Evolutionary conservation across 2,113 vertebrate genomes (phyloP), one percentile per base, ranked within the genome.

Genomic region (Lampris megalopsis): DNA sequence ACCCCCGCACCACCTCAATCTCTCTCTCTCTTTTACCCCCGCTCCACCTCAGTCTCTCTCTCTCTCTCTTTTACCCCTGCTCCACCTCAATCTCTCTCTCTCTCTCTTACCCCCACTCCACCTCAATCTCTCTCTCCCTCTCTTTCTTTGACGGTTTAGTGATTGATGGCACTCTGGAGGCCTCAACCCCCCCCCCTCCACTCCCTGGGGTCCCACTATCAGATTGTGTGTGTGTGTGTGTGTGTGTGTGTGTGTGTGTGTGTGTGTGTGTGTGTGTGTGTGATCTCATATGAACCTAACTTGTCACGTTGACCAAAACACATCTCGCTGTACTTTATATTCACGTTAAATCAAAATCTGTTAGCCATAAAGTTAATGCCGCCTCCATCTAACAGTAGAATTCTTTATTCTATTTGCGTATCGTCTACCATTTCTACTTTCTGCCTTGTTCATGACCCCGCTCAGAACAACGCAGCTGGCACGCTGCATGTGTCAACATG

Each of bases 91-190:
- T 36, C 45, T 37, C 45, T 45, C 49, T 24, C 43, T 65, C 76
- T 80, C 64, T 63, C n/a, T 13, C 48, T 9, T 6, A 8, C 11
- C 11, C 5, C 13, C 10, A n/a, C 64, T 54, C n/a, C 35, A 40
- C 9, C 58, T 63, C 62, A 80, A 67, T 7, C 66, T 80, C 67
- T 61, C 80, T 75, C 80, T 73, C 77, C 73, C 77, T 80, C 79
- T 70, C 79, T 59, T 75, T 24, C 58, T 72, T 77, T 90, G 92
- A 88, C 91, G 88, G 79, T 79, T 77, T 74, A 81, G 90, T 93
- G 91, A 93, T 93, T 93, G 91, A 93, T 93, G 92, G 91, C 47
- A 49, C 92, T 93, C 90, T 71, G 60, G 90, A 91, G 91, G 89
- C 86, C 81, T 68, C 79, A 77, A 75, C 81, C 80, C 80, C 84